Conservation (phyloP, 2,797 vertebrate genomes). For the Cetoscarus ocellatus region DNA sequence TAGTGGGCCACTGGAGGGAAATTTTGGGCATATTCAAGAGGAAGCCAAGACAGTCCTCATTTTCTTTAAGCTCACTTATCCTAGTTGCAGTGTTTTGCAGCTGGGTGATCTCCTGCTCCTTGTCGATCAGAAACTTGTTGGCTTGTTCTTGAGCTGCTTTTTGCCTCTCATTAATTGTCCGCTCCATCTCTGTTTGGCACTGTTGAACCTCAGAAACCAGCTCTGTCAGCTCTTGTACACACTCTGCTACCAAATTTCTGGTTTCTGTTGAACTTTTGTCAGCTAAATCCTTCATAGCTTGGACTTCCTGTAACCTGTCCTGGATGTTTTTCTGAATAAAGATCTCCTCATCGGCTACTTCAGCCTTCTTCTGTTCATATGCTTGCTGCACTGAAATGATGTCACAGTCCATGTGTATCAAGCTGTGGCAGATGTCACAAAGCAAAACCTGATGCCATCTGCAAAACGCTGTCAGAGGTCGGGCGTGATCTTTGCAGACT, state of each 20-base stretch:
- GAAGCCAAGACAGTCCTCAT: constrained; percentile 45
- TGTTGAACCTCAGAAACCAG: constrained; percentile 49
- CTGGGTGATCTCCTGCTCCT: constrained; percentile 49
- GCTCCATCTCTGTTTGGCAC: constrained; percentile 26
- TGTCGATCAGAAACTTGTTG: background rate
- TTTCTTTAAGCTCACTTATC: constrained; percentile 46
- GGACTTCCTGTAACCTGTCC: constrained; percentile 40
- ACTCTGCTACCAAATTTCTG: background rate
- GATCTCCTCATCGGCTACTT: constrained; percentile 17
- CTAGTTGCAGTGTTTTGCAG: constrained; percentile 1
- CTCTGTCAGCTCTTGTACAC: constrained; percentile 10
- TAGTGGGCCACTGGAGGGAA: background rate
- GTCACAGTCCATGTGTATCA: background rate
- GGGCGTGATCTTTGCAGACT: constrained; percentile 52
- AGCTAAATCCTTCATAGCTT: background rate
- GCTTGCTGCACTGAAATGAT: constrained; percentile 22
- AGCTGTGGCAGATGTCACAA: constrained; percentile 48
- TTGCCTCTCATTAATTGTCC: constrained; percentile 50
- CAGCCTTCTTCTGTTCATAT: constrained; percentile 1
- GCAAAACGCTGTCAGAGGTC: constrained; percentile 40
- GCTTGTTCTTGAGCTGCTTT: constrained; percentile 44
- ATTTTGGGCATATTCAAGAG: constrained; percentile 25
- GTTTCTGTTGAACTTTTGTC: constrained; percentile 28
- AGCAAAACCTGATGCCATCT: constrained; percentile 41
- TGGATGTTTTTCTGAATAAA: constrained; percentile 51